Evolutionary conservation across 2,888 invertebrate genomes (phyloP), one percentile per base, ranked within the genome.

Genomic region (Caenorhabditis doughertyi): DNA sequence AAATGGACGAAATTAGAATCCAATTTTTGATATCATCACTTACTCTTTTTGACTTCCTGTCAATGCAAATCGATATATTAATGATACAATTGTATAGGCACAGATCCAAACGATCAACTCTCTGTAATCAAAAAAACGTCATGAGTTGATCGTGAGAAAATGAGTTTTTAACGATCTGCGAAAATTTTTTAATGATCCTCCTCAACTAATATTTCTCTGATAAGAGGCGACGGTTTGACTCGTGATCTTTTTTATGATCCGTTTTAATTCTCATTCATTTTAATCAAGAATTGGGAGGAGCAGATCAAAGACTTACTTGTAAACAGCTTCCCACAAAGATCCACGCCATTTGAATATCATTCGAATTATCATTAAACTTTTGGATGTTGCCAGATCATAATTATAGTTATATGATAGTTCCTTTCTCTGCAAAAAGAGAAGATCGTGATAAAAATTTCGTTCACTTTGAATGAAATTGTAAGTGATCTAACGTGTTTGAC

Each of bases 301-400:
- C 39, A 8, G 32, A 32, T 49, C 32, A 47, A 27, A 13, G 18
- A 76, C 74, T 81, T 44, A 81, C 81, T 70, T 76, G 74, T 76
- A 82, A 42, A 84, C 72, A 9, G 85, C 85, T 64, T 85, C 65
- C 85, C 85, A 85, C 3, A 85, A 58, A 1, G 84, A 84, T 39
- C 85, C 85, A 18, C 84, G 68, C 85, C 85, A 85, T 72, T 82
- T 84, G 67, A 82, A 85, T 8, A 82, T 65, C 72, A 85, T 73
- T 53, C 79, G 79, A 8, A 85, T 51, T 23, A 82, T 65, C 56
- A 81, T 77, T n/a, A 74, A 51, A 64, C 74, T 76, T 60, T 79
- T 73, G 21, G 85, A 85, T 7, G 83, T 83, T 11, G 85, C 85
- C 55, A 85, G 27, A 67, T 85, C 85, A 70, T 85, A 85, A 51